phyloP scores from a whole-genome alignment of 1,140 invertebrate genomes.

The Drosophila rufa region DNA sequence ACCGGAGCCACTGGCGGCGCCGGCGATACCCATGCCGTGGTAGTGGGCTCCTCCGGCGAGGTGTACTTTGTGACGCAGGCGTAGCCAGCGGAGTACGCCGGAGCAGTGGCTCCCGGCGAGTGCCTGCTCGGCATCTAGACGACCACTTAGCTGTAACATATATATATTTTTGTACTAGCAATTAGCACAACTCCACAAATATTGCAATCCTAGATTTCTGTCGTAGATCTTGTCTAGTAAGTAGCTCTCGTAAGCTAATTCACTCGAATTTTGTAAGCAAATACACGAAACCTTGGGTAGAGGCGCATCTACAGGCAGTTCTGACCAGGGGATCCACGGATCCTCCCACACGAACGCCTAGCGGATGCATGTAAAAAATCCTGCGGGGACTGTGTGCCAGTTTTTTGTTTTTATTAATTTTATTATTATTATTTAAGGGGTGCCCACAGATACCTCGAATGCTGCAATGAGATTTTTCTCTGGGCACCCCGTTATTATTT shows the following conservation, averaged over 20 bases:
- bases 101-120: conserved; percentile 49
- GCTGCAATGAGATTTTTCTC: not conserved
- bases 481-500: conserved; percentile 22
- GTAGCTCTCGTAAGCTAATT: conserved; percentile 45
- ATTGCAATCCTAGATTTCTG: conserved; percentile 72
- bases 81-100: conserved; percentile 76
- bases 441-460: not conserved
- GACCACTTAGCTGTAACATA: conserved; percentile 52
- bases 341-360: conserved; percentile 8
- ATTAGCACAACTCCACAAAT: conserved; percentile 39
- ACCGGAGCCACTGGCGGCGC: conserved; percentile 10
- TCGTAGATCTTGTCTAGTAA: conserved; percentile 57
- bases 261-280: conserved; percentile 63
- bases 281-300: conserved; percentile 26
- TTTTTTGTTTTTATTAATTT: conserved; percentile 47
- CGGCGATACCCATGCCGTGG: conserved; percentile 65
- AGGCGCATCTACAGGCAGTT: not conserved
- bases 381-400: conserved; percentile 41
- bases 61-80: conserved; percentile 81
- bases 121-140: conserved; percentile 73
- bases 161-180: conserved; percentile 75
- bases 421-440: conserved; percentile 17
- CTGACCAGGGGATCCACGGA: not conserved
- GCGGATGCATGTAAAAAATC: conserved; percentile 18
- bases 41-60: conserved; percentile 70